Conservation (phyloP, 2,797 vertebrate species). For the Limosa lapponica region DNA sequence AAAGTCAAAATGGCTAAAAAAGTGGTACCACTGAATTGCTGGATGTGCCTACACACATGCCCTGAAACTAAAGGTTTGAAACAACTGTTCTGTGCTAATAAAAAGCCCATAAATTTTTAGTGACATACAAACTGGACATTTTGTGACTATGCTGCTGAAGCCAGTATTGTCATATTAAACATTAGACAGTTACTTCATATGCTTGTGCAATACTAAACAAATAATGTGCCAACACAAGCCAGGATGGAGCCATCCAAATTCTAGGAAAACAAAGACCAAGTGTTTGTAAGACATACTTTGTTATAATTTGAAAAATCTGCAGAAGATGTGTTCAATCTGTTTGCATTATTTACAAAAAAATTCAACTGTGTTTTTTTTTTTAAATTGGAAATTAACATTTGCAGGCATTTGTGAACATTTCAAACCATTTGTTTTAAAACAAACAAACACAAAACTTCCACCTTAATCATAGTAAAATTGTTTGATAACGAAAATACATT, state of each 20-base stretch:
- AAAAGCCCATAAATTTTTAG: not conserved
- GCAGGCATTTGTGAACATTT: not conserved
- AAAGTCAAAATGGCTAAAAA: not conserved
- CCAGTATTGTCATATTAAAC: not conserved
- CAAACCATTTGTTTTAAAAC: not conserved
- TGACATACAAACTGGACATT: not conserved
- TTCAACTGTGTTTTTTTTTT: not conserved
- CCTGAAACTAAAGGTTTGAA: not conserved
- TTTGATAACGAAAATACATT: not conserved
- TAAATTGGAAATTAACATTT: not conserved
- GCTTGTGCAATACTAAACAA: not conserved
- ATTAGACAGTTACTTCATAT: not conserved
- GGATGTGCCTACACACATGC: not conserved
- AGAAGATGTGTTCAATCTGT: not conserved
- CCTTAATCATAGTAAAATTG: not conserved
- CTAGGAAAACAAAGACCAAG: slow-evolving; percentile 3
- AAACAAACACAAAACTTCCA: not conserved
- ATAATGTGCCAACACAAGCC: not conserved
- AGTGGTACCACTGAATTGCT: not conserved
- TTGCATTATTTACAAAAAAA: not conserved
- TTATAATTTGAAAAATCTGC: slow-evolving; percentile 21
- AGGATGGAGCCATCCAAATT: not conserved
- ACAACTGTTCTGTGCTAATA: not conserved
- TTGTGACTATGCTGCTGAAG: not conserved
- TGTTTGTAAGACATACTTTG: not conserved